These are phyloP conservation scores for Caenorhabditis elegans DNA, from an alignment of 1,140 invertebrate genomes.

Conservation along the genomic window WBcel235 BX284605.5:6459501-6460000, in stretches of 20 bases:
- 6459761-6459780: not conserved
- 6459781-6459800: not conserved
- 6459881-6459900: not conserved
- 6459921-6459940: not conserved
- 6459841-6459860: not conserved
- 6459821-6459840: not conserved
- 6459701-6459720: too few species aligned
- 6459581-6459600: too few species aligned
- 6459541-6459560: too few species aligned
- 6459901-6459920: slow-evolving; percentile 1
- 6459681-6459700: too few species aligned
- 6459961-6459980: not conserved
- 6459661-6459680: too few species aligned
- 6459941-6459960: too few species aligned
- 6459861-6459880: not conserved
- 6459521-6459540: too few species aligned
- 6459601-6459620: too few species aligned
- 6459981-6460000: not conserved
- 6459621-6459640: too few species aligned
- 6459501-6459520: too few species aligned
- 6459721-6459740: slow-evolving; percentile 7
- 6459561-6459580: too few species aligned
- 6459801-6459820: slow-evolving; percentile 26
- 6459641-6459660: too few species aligned
- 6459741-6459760: slow-evolving; percentile 10